These are phyloP conservation scores for Harpagifer antarcticus DNA, from an alignment of 2,797 vertebrate species.

Conservation along the genomic window DNA sequence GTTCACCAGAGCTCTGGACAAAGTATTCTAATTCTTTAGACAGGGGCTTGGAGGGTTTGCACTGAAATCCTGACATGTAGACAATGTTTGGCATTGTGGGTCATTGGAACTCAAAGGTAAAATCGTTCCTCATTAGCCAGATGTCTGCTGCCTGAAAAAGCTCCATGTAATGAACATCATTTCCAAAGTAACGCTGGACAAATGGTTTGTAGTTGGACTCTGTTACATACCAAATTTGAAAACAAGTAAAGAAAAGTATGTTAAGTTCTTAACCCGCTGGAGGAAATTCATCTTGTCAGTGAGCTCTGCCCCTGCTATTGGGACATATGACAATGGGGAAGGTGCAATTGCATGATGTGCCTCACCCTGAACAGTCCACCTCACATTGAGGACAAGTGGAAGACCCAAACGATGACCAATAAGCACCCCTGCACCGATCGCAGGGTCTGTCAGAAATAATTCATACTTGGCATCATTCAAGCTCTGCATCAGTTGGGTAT, in stretches of 20 bases:
- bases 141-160: slow-evolving; percentile 78
- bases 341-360: slow-evolving; percentile 63
- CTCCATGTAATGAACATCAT: slow-evolving; percentile 71
- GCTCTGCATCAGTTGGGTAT: slow-evolving; percentile 58
- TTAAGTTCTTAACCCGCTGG: slow-evolving; percentile 50
- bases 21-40: slow-evolving; percentile 70
- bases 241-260: slow-evolving; percentile 30
- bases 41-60: slow-evolving; percentile 73
- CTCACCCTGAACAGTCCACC: slow-evolving; percentile 72
- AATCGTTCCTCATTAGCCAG: slow-evolving; percentile 81
- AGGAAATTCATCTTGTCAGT: slow-evolving; percentile 72
- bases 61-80: slow-evolving; percentile 83
- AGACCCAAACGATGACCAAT: slow-evolving; percentile 64
- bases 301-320: slow-evolving; percentile 48
- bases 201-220: slow-evolving; percentile 59
- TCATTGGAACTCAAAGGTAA: slow-evolving; percentile 78
- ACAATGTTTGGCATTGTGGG: slow-evolving; percentile 81
- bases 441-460: slow-evolving; percentile 72
- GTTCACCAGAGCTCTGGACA: slow-evolving; percentile 72
- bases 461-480: slow-evolving; percentile 64
- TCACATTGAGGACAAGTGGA: slow-evolving; percentile 74
- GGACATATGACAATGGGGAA: slow-evolving; percentile 69
- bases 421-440: slow-evolving; percentile 51
- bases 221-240: slow-evolving; percentile 41
- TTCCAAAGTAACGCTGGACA: slow-evolving; percentile 68